Base-by-base conservation (phyloP, 2,888 invertebrate species). In the Meteorus colon region DNA sequence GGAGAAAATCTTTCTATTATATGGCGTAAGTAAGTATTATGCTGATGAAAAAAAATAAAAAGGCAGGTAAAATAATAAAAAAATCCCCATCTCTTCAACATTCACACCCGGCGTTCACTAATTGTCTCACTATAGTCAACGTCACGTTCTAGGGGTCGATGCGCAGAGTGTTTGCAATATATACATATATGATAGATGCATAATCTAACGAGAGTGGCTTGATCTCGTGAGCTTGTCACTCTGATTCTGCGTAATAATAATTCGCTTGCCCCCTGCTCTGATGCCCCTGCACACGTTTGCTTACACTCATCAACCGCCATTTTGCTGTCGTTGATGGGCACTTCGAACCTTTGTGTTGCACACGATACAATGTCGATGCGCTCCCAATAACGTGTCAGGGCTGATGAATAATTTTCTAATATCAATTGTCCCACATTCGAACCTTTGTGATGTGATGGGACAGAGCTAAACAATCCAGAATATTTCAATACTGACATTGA, bases 191-290 rank as follows among this genome's bases (percentile, higher is more conserved):
- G n/a, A 45, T 14, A 45, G n/a, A 41, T 19, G 8, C 5, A 65
- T 65, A 75, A 60, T 63, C 62, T 29, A 31, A 27, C 51, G 65
- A 65, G 63, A 66, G 71, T 71, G 71, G 37, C 75, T 62, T 60
- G 67, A 75, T 75, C 75, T 59, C 71, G 71, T 71, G 71, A 75
- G 65, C 55, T 45, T 75, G 75, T 75, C 75, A 75, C 70, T 72
- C 62, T 71, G 65, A 59, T 71, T 75, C 59, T 75, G 75, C 72
- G 67, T 75, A 69, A 67, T 75, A 75, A 62, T 75, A 60, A 65
- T 34, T 34, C 66, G 19, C 55, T 45, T 45, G 70, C 55, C 24
- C 34, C 27, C 55, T 63, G 34, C 27, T 55, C 2, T 51, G 16
- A 62, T 62, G 31, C 27, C 27, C 5, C 27, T 62, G n/a, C 27